phyloP scores from a whole-genome alignment of 2,888 invertebrate species.

The Graphium colonna region DNA sequence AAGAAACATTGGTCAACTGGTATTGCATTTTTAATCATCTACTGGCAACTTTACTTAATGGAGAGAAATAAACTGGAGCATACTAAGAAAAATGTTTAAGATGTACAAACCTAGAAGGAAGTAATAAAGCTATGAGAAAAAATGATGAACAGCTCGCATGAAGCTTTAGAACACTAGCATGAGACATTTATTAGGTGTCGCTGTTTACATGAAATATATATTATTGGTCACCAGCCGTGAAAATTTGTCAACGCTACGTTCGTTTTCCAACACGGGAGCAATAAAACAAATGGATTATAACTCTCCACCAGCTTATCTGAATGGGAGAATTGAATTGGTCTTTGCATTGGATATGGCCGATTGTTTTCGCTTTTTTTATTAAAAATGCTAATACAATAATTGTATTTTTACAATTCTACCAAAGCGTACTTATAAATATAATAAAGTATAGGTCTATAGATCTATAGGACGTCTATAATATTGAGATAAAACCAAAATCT shows the following conservation, averaged over 20 bases:
- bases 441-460: too few relatives aligned
- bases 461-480: too few relatives aligned
- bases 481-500: too few relatives aligned
- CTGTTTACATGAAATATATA: conserved; percentile 37
- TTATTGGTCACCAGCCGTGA: conserved; percentile 37
- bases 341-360: conserved; percentile 2
- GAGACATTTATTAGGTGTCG: conserved; percentile 44
- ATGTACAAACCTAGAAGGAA: not conserved
- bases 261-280: conserved; percentile 31
- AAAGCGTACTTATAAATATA: too few relatives aligned
- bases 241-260: conserved; percentile 34
- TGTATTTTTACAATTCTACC: too few relatives aligned
- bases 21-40: conserved; percentile 30
- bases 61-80: not conserved
- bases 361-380: not conserved
- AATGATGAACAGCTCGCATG: conserved; percentile 26
- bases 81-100: conserved; percentile 9
- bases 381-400: not conserved
- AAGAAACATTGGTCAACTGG: conserved; percentile 68
- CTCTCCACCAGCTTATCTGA: conserved; percentile 4
- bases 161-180: conserved; percentile 29
- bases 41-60: conserved; percentile 23
- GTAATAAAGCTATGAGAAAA: conserved; percentile 8
- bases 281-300: conserved; percentile 17
- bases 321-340: conserved; percentile 1